Evolutionary conservation across 2,797 vertebrate species (phyloP), one percentile per base, ranked within the genome.

Genomic region (Alosa sapidissima): DNA sequence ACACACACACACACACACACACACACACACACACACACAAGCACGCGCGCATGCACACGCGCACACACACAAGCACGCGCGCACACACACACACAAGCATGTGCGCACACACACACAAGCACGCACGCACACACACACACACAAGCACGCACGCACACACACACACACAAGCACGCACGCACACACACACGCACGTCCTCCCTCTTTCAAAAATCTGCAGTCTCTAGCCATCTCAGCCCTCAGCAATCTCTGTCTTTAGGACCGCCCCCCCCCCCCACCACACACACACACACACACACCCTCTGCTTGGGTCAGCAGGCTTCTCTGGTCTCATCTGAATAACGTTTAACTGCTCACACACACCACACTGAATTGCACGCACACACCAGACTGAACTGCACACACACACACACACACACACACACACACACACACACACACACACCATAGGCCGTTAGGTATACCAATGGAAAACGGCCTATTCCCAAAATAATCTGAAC

Each of bases 171-270:
- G n/a, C n/a, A n/a, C n/a, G n/a, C n/a, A n/a, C n/a, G n/a, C 28
- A 28, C 58, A 62, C 21, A 62, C 58, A 62, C 21, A 62, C 58
- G 6, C 21, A 60, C 55, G 21, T 58, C 3, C 16, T 21, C 16
- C 54, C n/a, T 1, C 60, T 65, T 28, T 65, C 0, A 28, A 65
- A 65, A 65, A 5, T 55, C 60, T 65, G 60, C 60, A 65, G 7
- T 65, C 60, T 33, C 24, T 65, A 65, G 60, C 60, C 60, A 65
- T 65, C 60, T 33, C 33, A 9, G 9, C 60, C 33, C 60, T 13
- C 60, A 65, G 60, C 60, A 65, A 65, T 65, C 60, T 65, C 60
- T 28, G 60, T 65, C 60, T 65, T 65, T 33, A 33, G 54, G 24
- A 72, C 10, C 68, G 0, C 68, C 10, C 33, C 10, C 33, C 2